phyloP scores from a whole-genome alignment of 1,140 invertebrate species.

The Idris sp. region DNA sequence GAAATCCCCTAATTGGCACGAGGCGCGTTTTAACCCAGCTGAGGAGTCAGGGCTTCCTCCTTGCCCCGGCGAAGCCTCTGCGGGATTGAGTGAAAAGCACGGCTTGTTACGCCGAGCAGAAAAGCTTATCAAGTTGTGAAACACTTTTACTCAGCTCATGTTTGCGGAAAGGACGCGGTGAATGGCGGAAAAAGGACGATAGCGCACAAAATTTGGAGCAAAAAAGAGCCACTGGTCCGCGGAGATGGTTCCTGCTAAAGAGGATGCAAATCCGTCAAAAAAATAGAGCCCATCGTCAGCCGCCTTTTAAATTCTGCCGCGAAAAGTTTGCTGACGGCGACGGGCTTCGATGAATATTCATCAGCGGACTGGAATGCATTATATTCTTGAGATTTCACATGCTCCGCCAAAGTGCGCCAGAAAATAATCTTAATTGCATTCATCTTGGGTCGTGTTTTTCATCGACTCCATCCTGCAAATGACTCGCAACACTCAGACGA shows the following conservation, averaged over 20 bases:
- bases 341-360: constrained; percentile 53
- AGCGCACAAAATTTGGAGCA: background rate
- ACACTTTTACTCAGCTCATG: constrained; percentile 65
- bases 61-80: constrained; percentile 43
- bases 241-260: constrained; percentile 60
- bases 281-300: constrained; percentile 48
- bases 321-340: constrained; percentile 48
- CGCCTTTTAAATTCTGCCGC: constrained; percentile 44
- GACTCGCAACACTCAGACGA: no score
- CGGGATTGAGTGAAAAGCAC: constrained; percentile 11
- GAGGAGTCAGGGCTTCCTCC: constrained; percentile 52
- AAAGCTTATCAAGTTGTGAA: constrained; percentile 76
- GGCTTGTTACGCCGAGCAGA: constrained; percentile 64
- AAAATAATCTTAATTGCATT: constrained; percentile 58
- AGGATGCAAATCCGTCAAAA: constrained; percentile 60
- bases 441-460: constrained; percentile 44
- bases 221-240: constrained; percentile 36
- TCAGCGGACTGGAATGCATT: constrained; percentile 49
- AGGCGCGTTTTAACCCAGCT: constrained; percentile 67
- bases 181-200: background rate
- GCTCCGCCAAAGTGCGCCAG: constrained; percentile 42
- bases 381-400: constrained; percentile 62
- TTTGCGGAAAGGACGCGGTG: constrained; percentile 21
- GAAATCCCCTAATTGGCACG: constrained; percentile 70
- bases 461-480: no score